Conservation (phyloP, 1,140 invertebrate genomes). For the Arion vulgaris region DNA sequence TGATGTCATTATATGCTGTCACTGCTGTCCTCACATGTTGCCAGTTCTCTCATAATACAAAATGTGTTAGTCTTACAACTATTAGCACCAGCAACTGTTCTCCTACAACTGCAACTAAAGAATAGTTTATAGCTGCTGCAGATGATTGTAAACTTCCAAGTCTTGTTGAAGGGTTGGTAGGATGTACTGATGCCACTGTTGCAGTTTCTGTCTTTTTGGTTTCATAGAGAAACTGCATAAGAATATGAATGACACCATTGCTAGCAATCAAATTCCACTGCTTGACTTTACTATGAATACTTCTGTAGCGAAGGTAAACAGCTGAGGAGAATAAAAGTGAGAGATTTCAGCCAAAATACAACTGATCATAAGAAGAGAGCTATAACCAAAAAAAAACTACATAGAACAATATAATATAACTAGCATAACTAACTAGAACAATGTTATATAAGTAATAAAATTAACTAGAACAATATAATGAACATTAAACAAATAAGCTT, state of each 20-base stretch:
- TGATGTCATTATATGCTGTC: too few species aligned
- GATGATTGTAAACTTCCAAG: not conserved
- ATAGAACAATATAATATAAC: not conserved
- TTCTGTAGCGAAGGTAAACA: not conserved
- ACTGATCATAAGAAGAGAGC: too few species aligned
- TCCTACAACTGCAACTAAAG: not conserved
- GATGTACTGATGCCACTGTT: not conserved
- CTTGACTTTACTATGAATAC: slow-evolving; percentile 26
- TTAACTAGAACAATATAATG: too few species aligned
- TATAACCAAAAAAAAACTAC: too few species aligned
- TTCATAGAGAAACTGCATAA: slow-evolving; percentile 49
- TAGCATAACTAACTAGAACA: too few species aligned
- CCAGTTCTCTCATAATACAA: too few species aligned
- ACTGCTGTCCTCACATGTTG: too few species aligned
- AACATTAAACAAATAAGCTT: too few species aligned
- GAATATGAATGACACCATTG: slow-evolving; percentile 53
- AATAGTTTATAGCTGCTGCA: not conserved
- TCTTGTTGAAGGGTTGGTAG: not conserved
- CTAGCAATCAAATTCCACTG: slow-evolving; percentile 42
- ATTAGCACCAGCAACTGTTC: not conserved
- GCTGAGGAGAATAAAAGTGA: not conserved
- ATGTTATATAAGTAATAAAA: too few species aligned
- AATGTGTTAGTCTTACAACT: not conserved
- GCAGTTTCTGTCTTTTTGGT: slow-evolving; percentile 51
- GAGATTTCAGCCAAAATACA: not conserved